Evolutionary conservation across 2,113 vertebrate genomes (phyloP), one percentile per base, ranked within the genome.

Genomic region (Vanacampus margaritifer): DNA sequence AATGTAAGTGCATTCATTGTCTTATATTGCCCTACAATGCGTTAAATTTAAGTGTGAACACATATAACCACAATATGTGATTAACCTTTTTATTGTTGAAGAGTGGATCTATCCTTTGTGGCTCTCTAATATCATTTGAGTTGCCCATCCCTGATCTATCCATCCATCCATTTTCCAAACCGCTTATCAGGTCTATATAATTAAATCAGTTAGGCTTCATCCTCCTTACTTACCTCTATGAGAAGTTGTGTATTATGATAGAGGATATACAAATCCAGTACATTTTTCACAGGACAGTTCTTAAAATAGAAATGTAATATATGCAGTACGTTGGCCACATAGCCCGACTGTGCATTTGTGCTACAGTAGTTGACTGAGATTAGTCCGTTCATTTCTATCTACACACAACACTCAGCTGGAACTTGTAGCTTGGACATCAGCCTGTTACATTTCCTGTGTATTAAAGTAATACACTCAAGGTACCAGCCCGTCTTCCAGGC

Each of bases 141-240:
- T 41, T 41, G 2, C 9, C 8, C 39, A 41, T 41, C 39, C 39
- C 12, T 41, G 39, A 41, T 41, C 2, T 32, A 32, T 32, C 28
- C 28, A 32, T 32, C 28, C 28, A 32, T 32, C 28, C 4, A 32
- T 32, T 32, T 32, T 32, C 43, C 28, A 4, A 32, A 32, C 28
- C 28, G 2, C 28, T 32, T 32, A 32, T 41, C 10, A 41, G 39
- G 7, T 41, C 9, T 8, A 41, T 72, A 64, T 70, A 72, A 84
- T 80, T 48, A 64, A 77, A 76, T 78, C 75, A 76, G 75, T 48
- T 51, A 75, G 67, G 36, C 69, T 76, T 76, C 81, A 70, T 83
- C 16, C 43, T 72, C 35, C 72, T 56, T 58, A 78, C 76, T 73
- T 67, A 72, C 61, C 65, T 79, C 73, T 10, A 41, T 24, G 6